These are phyloP conservation scores for Portunus trituberculatus DNA, from an alignment of 1,140 invertebrate species.

Conservation along the genomic window DNA sequence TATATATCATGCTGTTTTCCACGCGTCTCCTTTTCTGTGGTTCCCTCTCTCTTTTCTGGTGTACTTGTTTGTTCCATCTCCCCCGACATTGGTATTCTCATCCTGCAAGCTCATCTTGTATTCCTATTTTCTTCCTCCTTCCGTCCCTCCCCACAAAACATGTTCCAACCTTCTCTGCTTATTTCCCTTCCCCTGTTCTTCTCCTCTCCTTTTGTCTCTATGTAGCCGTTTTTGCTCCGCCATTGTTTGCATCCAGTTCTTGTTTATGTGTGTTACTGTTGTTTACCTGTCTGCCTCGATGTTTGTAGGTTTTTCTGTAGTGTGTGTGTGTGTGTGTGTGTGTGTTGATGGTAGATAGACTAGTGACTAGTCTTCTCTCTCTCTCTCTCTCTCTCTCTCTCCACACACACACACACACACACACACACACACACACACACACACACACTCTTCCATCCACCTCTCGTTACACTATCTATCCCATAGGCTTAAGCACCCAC, in stretches of 20 bases:
- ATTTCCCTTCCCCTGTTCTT: background rate
- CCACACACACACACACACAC: too few relatives aligned
- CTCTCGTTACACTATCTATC: background rate
- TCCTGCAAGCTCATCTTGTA: constrained; percentile 8
- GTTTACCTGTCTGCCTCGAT: background rate
- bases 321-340: too few relatives aligned
- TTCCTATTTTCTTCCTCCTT: background rate
- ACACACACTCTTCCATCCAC: background rate
- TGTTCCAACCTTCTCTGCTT: background rate
- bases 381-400: constrained; percentile 20
- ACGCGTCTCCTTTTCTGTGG: background rate
- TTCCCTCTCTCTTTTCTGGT: background rate
- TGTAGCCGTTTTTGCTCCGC: background rate
- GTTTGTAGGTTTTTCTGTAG: too few relatives aligned
- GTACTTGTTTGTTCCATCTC: background rate
- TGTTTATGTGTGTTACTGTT: background rate
- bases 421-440: too few relatives aligned
- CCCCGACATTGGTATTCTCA: background rate
- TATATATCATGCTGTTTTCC: background rate
- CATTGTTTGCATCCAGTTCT: background rate
- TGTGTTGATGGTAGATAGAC: too few relatives aligned
- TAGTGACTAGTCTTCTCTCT: background rate
- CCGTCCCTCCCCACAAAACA: background rate
- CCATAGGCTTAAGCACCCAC: background rate
- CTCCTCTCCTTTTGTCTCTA: background rate